Conservation (phyloP, 2,888 invertebrate species). For the Ormyrus labotus region DNA sequence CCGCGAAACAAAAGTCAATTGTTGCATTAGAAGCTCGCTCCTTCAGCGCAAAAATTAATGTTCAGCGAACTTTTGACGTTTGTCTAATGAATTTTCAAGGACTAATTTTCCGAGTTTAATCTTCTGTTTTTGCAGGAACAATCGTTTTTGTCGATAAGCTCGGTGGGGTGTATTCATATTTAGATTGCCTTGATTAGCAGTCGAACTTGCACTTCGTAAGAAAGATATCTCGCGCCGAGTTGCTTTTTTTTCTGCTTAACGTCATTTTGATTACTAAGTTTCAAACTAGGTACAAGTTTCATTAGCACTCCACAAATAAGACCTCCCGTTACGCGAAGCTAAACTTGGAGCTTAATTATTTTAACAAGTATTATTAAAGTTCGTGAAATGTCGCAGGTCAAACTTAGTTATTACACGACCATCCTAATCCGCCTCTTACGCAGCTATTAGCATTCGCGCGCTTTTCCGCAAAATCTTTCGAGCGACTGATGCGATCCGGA, state of each 20-base stretch:
- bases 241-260: slow-evolving; percentile 2
- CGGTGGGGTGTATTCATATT: no score
- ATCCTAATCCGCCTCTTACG: slow-evolving; percentile 39
- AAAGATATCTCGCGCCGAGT: background rate
- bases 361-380: slow-evolving; percentile 54
- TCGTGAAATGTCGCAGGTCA: slow-evolving; percentile 17
- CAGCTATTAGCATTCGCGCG: background rate
- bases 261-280: slow-evolving; percentile 31
- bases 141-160: no score
- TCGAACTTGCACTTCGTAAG: background rate
- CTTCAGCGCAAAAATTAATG: no score
- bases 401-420: slow-evolving; percentile 29
- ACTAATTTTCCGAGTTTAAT: no score
- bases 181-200: slow-evolving; percentile 15
- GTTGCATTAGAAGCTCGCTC: no score
- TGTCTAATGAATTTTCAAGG: no score
- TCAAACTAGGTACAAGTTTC: slow-evolving; percentile 48
- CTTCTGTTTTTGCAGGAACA: no score
- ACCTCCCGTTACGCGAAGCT: slow-evolving; percentile 16
- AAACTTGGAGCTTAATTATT: slow-evolving; percentile 52
- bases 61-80: no score
- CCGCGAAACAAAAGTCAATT: no score
- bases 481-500: background rate
- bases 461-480: background rate
- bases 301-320: slow-evolving; percentile 54